Base-by-base conservation (phyloP, 2,797 vertebrate species). In the Hippopotamyrus pictus region DNA sequence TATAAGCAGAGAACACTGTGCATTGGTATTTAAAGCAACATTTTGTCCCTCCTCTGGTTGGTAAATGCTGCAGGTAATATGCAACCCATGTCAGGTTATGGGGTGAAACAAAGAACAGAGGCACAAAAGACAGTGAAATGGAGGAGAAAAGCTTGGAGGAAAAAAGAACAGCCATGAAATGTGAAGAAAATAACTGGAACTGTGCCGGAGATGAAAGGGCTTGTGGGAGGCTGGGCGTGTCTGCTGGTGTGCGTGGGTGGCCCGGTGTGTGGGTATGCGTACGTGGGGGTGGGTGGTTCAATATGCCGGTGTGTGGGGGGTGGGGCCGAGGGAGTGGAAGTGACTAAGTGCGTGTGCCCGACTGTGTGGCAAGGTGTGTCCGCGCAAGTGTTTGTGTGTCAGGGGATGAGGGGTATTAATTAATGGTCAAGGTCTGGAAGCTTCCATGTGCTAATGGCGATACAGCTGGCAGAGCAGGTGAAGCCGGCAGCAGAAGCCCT, bases 371-470 rank as follows among this genome's bases (percentile, higher is more conserved):
- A 62, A 57, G 82, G 65, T 50, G 50, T 19, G 79, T 33, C n/a
- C 9, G 5, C 9, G 48, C 44, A 25, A 25, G 3, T 12, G 46
- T 84, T 12, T 11, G 17, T 48, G 82, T 51, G 82, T 50, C 44
- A 87, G 59, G 11, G 33, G 44, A 51, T 25, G 51, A 82, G 73
- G 83, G 25, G 83, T 86, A 88, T 87, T 69, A 89, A 89, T 69
- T 89, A 92, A 90, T 88, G 90, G 90, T 90, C 89, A n/a, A 88
- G 89, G 88, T 90, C 89, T 85, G 90, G 82, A 91, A 91, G 90
- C 89, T 87, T 87, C 54, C 25, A 41, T 88, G 53, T 86, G 76
- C 73, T 86, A 76, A 91, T 86, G 84, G 88, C 53, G 89, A 90
- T 86, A 85, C 50, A 76, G 57, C 76, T 87, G 89, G 84, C 22